Base-by-base conservation (phyloP, 2,113 vertebrate genomes). In the Callaeas wilsoni region DNA sequence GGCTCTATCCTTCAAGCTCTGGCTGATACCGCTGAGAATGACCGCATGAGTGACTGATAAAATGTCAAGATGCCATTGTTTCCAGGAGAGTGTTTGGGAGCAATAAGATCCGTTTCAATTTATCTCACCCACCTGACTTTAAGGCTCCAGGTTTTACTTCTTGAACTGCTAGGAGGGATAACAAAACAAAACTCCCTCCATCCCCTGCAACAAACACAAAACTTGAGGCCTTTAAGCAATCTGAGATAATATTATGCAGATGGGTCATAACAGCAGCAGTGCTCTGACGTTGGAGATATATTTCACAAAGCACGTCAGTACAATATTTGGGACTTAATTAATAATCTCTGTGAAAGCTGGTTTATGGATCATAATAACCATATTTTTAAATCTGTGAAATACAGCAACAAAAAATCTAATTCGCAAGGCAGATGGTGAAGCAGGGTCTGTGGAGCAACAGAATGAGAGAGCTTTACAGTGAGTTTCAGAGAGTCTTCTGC, bases 31-130 rank as follows among this genome's bases (percentile, higher is more conserved):
- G 80, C 96, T 95, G 97, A 97, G 98, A 98, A 98, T 98, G 98
- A 98, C 97, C 84, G 96, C 98, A 97, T 98, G 98, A 98, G 96
- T 98, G 98, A 98, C 98, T 98, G 98, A 98, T 98, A 98, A 98
- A 98, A 98, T 98, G 98, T 98, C 98, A 98, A 98, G 98, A 97
- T 97, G 97, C 98, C 98, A 98, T 98, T 98, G 98, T 98, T 98
- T 98, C 97, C 97, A 97, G 97, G 97, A 98, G 96, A 98, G 83
- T 96, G 96, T 98, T 98, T 98, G 98, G 97, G 97, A 98, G 97
- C 97, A 98, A 95, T 98, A 98, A 98, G 97, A 98, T 98, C 96
- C 93, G 42, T 98, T 98, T 98, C 98, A 97, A 98, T 98, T 98
- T 98, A 98, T 98, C 97, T 98, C 97, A 95, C 97, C 95, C 96